Conservation (phyloP, 2,113 vertebrate species). For the Peromyscus leucopus region DNA sequence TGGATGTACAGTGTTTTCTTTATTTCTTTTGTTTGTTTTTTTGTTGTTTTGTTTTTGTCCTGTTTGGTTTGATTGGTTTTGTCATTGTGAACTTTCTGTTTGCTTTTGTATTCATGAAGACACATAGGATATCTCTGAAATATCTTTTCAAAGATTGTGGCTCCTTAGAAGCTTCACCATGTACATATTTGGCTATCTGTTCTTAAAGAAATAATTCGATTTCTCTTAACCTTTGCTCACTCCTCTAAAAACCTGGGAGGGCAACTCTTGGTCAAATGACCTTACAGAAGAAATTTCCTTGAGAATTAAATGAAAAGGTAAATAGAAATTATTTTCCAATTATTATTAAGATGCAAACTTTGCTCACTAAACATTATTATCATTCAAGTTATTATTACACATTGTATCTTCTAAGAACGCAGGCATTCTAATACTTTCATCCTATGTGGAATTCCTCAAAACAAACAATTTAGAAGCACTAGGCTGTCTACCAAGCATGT, state of each 20-base stretch:
- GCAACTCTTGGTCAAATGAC: not conserved
- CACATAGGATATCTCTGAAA: not conserved
- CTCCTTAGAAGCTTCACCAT: not conserved
- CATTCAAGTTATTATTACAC: slow-evolving; percentile 50
- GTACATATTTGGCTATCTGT: not conserved
- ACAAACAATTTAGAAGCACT: not conserved
- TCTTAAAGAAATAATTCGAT: not conserved
- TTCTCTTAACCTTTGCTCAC: slow-evolving; percentile 2
- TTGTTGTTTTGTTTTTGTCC: not conserved
- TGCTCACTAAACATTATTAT: not conserved
- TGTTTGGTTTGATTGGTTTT: not conserved
- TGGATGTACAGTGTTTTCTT: not conserved
- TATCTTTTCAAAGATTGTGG: not conserved
- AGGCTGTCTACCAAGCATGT: not conserved
- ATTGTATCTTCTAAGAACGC: not conserved
- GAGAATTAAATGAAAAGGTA: not conserved
- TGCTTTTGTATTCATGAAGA: not conserved
- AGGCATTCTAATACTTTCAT: not conserved
- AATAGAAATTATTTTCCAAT: not conserved
- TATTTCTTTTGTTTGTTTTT: not conserved
- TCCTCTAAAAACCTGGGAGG: not conserved
- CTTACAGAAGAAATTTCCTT: not conserved
- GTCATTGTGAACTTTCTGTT: not conserved
- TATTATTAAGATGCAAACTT: not conserved
- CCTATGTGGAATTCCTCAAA: not conserved